These are phyloP conservation scores for Porites australiensis DNA, from an alignment of 64 coral and sea anemone species.

Conservation along the genomic window DNA sequence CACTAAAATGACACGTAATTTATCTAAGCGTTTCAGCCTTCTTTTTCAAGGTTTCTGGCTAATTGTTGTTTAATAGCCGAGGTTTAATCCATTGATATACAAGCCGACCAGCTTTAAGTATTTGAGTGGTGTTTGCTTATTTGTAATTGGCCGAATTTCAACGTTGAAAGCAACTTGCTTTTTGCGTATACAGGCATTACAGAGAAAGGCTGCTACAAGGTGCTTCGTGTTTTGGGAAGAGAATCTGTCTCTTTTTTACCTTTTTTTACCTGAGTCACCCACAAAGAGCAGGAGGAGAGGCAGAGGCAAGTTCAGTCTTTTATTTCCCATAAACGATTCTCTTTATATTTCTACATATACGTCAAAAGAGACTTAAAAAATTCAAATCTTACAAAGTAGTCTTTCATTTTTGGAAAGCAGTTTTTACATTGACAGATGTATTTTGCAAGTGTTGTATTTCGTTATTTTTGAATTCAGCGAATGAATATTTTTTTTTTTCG, in stretches of 20 bases:
- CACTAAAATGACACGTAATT: conserved; percentile 7
- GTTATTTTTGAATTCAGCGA: no score
- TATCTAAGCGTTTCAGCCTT: conserved; percentile 19
- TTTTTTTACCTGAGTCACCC: neutral
- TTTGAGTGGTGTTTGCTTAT: conserved; percentile 50
- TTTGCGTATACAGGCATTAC: conserved; percentile 5
- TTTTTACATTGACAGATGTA: no score
- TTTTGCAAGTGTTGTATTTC: no score
- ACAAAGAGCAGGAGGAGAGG: neutral
- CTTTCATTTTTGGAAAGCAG: no score
- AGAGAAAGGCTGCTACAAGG: neutral
- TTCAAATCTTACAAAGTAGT: no score
- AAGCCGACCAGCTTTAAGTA: conserved; percentile 45
- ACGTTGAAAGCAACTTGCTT: conserved; percentile 17
- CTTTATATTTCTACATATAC: no score
- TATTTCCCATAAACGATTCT: no score
- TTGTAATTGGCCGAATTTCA: conserved; percentile 50
- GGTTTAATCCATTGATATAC: conserved; percentile 49
- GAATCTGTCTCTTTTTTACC: neutral
- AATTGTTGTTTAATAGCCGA: conserved; percentile 45
- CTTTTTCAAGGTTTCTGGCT: conserved; percentile 5
- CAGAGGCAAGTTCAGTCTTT: neutral
- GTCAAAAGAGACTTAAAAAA: no score
- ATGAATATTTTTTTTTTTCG: neutral
- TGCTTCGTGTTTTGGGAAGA: neutral